Evolutionary conservation across 30 jellyfish, hydroid and myxozoan species (phyloP), one percentile per base, ranked within the genome.

Genomic region (Aurelia sp.): DNA sequence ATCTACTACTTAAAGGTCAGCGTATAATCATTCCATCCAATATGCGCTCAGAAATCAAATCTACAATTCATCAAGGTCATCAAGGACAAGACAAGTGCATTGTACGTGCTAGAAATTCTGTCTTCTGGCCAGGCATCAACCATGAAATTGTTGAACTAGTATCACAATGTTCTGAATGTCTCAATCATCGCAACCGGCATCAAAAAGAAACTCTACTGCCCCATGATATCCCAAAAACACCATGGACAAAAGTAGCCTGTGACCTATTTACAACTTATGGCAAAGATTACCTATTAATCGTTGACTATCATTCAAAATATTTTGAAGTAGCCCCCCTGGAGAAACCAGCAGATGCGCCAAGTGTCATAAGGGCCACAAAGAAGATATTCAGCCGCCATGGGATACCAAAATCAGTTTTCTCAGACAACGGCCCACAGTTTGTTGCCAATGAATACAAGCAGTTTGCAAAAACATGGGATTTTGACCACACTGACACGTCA

Each of bases 91-190:
- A 57, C 1, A 84, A 84, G 52, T 84, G 93, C 80, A 70, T 84
- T 47, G 59, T 69, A 59, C 60, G 76, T 20, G 80, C 93, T 21
- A 72, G 95, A 51, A 68, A 16, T 63, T 60, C 72, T 44, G 83
- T 85, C 3, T 85, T 60, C 67, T 85, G 90, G 95, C 90, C 95
- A 22, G 95, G 95, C 30, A 63, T 73, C 76, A 61, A 85, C 33
- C 74, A 65, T 57, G 89, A 73, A 73, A 74, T 85, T 65, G 38
- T 65, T 65, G 55, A 85, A 58, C 82, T 61, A 3, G 83, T 48
- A 48, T 76, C 76, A 2, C 88, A 76, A 57, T 76, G 77, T 76
- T 53, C 77, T 61, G 84, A 31, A 66, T 71, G 93, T 38, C 63
- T 73, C 38, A 55, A 55, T 61, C 72, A 71, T 66, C 81, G 84